Evolutionary conservation across 2,797 vertebrate genomes (phyloP).

Genomic region (Tragelaphus oryx): DNA sequence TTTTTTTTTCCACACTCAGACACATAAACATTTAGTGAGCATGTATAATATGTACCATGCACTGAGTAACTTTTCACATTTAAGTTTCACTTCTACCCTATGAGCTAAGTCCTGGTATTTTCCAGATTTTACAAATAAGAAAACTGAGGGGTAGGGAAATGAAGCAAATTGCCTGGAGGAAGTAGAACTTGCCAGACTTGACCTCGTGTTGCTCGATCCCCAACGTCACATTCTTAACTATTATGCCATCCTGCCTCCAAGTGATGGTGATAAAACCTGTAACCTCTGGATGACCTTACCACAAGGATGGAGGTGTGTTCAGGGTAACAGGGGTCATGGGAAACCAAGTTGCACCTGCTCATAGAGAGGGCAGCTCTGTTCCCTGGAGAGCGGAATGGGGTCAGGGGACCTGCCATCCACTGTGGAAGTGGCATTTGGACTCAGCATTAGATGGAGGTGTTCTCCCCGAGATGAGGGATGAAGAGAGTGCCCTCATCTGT

Average conservation of each 20-base stretch:
- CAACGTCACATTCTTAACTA: background rate
- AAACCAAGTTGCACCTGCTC: background rate
- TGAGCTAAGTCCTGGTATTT: background rate
- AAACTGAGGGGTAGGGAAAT: background rate
- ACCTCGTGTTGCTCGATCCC: background rate
- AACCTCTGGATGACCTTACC: background rate
- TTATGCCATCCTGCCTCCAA: background rate
- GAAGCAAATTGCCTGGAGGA: background rate
- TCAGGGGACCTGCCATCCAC: background rate
- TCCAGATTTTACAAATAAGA: background rate
- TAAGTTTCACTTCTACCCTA: background rate
- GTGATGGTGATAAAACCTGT: fast-evolving
- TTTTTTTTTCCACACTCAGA: background rate
- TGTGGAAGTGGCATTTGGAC: fast-evolving
- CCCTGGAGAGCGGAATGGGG: background rate
- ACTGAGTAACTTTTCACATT: background rate
- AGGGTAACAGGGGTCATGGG: background rate
- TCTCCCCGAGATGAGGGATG: background rate
- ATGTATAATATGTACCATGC: background rate
- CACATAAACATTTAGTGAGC: background rate
- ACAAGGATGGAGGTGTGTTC: fast-evolving
- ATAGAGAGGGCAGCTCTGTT: background rate
- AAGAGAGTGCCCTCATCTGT: background rate
- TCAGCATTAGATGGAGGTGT: fast-evolving
- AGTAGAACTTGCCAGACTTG: background rate